Evolutionary conservation across 92 coral and sea anemone species (phyloP).

Genomic region (Porites cylindrica): DNA sequence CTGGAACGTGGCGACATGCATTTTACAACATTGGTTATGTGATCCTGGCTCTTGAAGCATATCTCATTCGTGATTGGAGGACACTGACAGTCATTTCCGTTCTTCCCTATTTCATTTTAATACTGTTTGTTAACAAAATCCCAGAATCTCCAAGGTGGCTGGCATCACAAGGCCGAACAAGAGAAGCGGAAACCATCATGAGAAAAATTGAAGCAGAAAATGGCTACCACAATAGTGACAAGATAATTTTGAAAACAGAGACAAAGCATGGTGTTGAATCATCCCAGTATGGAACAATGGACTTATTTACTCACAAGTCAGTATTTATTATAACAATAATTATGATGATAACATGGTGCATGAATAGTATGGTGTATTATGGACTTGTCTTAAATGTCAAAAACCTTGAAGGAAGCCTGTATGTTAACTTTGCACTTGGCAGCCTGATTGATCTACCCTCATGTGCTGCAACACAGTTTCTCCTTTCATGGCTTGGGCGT

Average conservation of each 20-base stretch:
- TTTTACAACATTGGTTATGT: constrained; percentile 73
- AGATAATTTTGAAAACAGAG: constrained; percentile 17
- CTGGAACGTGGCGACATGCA: constrained; percentile 72
- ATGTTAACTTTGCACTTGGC: constrained; percentile 78
- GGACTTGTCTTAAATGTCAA: constrained; percentile 89
- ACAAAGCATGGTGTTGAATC: constrained; percentile 17
- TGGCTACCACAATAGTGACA: constrained; percentile 31
- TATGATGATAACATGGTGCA: constrained; percentile 75
- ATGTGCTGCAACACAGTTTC: constrained; percentile 43
- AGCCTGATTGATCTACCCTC: constrained; percentile 83
- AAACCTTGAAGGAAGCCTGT: constrained; percentile 90
- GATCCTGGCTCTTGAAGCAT: constrained; percentile 67
- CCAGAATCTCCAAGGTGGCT: constrained; percentile 97
- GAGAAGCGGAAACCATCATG: constrained; percentile 83
- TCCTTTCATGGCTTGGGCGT: constrained; percentile 78
- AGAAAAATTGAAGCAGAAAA: constrained; percentile 72
- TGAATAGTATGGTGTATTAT: constrained; percentile 93
- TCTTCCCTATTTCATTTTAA: constrained; percentile 62
- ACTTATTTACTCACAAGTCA: constrained; percentile 76
- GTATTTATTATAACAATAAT: constrained; percentile 66
- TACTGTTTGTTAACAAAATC: constrained; percentile 55
- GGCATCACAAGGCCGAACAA: constrained; percentile 70
- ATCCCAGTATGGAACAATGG: constrained; percentile 57
- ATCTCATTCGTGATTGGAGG: constrained; percentile 79
- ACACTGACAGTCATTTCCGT: constrained; percentile 62